Conservation (phyloP, 2,797 vertebrate genomes). For the Girardinus metallicus region DNA sequence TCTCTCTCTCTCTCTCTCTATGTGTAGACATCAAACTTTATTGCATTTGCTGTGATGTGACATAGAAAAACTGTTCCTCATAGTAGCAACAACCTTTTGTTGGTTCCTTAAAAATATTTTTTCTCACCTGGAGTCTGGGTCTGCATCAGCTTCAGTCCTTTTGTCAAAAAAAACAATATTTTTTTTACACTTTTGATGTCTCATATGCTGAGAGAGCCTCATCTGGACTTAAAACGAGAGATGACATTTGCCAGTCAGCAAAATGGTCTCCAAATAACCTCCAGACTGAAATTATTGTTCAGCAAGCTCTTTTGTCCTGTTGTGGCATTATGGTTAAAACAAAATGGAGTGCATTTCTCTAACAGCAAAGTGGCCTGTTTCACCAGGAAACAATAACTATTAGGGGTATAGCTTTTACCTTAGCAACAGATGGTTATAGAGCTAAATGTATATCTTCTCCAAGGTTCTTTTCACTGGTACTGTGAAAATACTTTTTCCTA, state of each 20-base stretch:
- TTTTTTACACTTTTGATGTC: conserved; percentile 17
- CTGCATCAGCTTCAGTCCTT: conserved; percentile 1
- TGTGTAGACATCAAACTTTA: not conserved
- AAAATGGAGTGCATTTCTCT: conserved; percentile 15
- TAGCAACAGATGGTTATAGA: conserved; percentile 20
- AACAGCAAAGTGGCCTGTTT: conserved; percentile 14
- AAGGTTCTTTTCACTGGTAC: conserved; percentile 1
- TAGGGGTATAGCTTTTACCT: conserved; percentile 8
- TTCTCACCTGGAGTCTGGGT: not conserved
- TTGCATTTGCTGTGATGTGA: not conserved
- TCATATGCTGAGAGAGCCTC: conserved; percentile 23
- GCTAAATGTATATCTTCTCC: conserved; percentile 13
- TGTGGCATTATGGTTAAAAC: conserved; percentile 3
- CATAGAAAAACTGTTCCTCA: not conserved
- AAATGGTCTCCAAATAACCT: conserved; percentile 33
- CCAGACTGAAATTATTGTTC: conserved; percentile 34
- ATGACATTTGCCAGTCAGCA: conserved; percentile 28
- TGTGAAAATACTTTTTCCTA: conserved; percentile 9
- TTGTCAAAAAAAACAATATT: conserved; percentile 14
- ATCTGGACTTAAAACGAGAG: conserved; percentile 15
- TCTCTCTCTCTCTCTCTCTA: not conserved
- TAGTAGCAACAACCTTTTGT: not conserved
- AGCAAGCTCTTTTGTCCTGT: conserved; percentile 1
- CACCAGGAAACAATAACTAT: not conserved
- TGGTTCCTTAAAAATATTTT: conserved; percentile 1